A percentile compares a stretch with the other conserved stretches of the same genome.
Evolutionary conservation across 2,888 invertebrate genomes (phyloP).

Genomic region (Andrena bucephala): DNA sequence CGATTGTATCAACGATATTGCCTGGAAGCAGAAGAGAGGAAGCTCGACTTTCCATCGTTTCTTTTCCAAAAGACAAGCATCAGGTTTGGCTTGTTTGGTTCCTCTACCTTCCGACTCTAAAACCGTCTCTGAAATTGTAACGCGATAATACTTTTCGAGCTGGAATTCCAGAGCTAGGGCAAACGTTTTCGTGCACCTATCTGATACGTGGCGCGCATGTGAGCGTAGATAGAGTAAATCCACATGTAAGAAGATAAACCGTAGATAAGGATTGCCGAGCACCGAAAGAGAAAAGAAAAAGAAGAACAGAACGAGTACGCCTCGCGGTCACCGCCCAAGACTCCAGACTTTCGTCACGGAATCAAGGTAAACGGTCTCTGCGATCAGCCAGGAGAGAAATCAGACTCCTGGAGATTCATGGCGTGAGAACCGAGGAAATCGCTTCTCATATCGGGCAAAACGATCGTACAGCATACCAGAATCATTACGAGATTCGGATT

Average conservation of each 20-base stretch:
- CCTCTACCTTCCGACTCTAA: neutral
- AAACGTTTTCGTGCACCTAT: conserved; percentile 32
- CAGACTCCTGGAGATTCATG: conserved; percentile 22
- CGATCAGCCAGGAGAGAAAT: conserved; percentile 38
- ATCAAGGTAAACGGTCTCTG: conserved; percentile 38
- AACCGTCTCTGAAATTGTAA: conserved; percentile 28
- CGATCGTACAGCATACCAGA: conserved; percentile 16
- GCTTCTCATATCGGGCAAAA: neutral
- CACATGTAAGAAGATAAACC: conserved; percentile 61
- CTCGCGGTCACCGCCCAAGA: conserved; percentile 30
- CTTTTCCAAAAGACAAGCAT: neutral
- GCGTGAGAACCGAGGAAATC: conserved; percentile 47
- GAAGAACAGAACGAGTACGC: neutral
- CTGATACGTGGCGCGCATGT: conserved; percentile 19
- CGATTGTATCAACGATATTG: neutral
- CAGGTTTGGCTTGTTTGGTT: too few species aligned
- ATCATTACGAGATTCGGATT: neutral
- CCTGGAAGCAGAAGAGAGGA: neutral
- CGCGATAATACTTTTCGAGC: conserved; percentile 26
- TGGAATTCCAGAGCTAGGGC: neutral
- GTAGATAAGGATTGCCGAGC: conserved; percentile 57
- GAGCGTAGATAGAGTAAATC: conserved; percentile 59
- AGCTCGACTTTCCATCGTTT: neutral
- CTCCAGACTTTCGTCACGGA: conserved; percentile 53
- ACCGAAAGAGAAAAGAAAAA: conserved; percentile 30